A percentile compares a stretch with the other conserved stretches of the same genome.
Evolutionary conservation across 2,888 invertebrate genomes (phyloP).

Genomic region (Xanthia icteritia): DNA sequence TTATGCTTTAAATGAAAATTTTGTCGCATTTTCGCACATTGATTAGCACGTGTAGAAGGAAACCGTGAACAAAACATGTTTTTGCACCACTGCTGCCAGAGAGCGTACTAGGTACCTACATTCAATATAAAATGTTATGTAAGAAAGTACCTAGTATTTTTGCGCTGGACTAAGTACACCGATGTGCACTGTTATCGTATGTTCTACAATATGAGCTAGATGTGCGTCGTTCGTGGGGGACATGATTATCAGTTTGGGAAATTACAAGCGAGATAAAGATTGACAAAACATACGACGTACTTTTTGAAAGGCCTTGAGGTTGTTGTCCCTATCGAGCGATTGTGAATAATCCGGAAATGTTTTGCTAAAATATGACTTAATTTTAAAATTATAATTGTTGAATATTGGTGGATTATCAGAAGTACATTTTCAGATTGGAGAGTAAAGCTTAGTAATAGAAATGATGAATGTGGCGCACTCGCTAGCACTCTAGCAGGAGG

Average conservation of each 20-base stretch:
- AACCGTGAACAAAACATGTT: neutral
- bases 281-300: constrained; percentile 23
- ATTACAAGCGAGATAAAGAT: constrained; percentile 11
- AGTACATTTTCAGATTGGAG: too few species aligned
- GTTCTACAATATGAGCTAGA: neutral
- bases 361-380: neutral
- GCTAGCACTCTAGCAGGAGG: too few species aligned
- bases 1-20: neutral
- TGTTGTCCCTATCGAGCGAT: constrained; percentile 4
- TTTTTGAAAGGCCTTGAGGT: constrained; percentile 36
- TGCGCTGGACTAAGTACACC: neutral
- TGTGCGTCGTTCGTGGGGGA: constrained; percentile 28
- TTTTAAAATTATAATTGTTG: too few species aligned
- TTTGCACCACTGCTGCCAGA: neutral
- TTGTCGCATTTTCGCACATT: neutral
- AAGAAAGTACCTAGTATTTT: neutral
- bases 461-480: too few species aligned
- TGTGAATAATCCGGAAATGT: constrained; percentile 14
- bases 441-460: too few species aligned
- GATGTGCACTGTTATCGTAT: neutral
- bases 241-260: neutral
- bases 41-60: neutral
- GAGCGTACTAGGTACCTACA: neutral
- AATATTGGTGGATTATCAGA: too few species aligned
- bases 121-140: neutral